Conservation (phyloP, 2,888 invertebrate species). For the Patella ulyssiponensis region DNA sequence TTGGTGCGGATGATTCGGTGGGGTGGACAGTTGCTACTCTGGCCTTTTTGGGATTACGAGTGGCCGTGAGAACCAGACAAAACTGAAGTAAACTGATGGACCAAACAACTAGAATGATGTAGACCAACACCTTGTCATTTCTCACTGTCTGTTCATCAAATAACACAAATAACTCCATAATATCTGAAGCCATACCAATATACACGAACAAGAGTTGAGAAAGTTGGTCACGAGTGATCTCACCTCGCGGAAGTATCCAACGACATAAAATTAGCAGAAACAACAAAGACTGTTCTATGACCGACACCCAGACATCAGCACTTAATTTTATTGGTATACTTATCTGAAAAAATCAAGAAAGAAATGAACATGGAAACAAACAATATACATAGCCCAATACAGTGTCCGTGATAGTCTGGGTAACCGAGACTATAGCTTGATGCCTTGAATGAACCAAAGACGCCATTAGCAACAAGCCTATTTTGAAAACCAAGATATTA, state of each 20-base stretch:
- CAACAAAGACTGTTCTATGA: slow-evolving; percentile 62
- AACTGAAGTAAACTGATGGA: slow-evolving; percentile 69
- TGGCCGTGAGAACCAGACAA: slow-evolving; percentile 67
- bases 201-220: slow-evolving; percentile 72
- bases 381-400: too few relatives aligned
- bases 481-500: too few relatives aligned
- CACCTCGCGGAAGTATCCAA: slow-evolving; percentile 65
- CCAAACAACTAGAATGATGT: slow-evolving; percentile 65
- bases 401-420: too few relatives aligned
- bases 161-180: slow-evolving; percentile 62
- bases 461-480: too few relatives aligned
- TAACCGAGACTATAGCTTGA: too few relatives aligned
- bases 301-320: slow-evolving; percentile 52
- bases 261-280: slow-evolving; percentile 61
- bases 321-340: slow-evolving; percentile 45
- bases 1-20: neutral
- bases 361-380: too few relatives aligned
- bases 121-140: slow-evolving; percentile 58
- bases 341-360: slow-evolving; percentile 29
- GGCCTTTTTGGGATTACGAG: slow-evolving; percentile 42
- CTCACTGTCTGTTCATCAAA: slow-evolving; percentile 58
- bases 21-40: neutral
- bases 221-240: slow-evolving; percentile 69
- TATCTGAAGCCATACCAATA: slow-evolving; percentile 69
- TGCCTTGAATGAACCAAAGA: too few relatives aligned